phyloP scores from a whole-genome alignment of 2,888 invertebrate genomes.

The Drosophila mayaguana region DNA sequence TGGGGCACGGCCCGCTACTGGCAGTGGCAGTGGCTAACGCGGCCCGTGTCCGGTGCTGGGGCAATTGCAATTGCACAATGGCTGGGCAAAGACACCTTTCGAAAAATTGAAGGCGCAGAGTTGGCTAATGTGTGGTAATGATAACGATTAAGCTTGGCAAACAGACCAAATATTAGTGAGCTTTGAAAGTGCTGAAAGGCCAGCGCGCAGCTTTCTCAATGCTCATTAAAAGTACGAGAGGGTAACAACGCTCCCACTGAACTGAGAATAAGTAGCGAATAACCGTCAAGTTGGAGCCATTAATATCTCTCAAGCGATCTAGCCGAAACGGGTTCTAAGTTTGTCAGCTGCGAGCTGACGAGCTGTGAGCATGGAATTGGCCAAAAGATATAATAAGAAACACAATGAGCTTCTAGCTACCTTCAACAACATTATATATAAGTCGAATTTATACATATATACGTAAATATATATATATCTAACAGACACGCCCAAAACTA shows the following conservation, averaged over 20 bases:
- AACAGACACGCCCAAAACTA: constrained; percentile 60
- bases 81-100: constrained; percentile 69
- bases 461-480: constrained; percentile 4
- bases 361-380: constrained; percentile 51
- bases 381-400: constrained; percentile 60
- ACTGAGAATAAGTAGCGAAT: constrained; percentile 11
- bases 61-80: constrained; percentile 56
- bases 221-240: constrained; percentile 32
- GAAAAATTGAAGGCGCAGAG: constrained; percentile 59
- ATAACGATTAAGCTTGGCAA: constrained; percentile 72
- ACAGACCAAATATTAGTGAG: constrained; percentile 46
- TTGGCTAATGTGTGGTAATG: constrained; percentile 70
- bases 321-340: constrained; percentile 54
- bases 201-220: constrained; percentile 37
- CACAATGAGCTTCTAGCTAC: constrained; percentile 48
- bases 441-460: neutral
- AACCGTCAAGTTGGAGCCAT: constrained; percentile 30
- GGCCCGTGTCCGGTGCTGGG: constrained; percentile 18
- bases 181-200: constrained; percentile 23
- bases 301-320: constrained; percentile 54
- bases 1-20: constrained; percentile 38
- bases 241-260: constrained; percentile 3
- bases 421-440: constrained; percentile 19
- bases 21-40: constrained; percentile 11
- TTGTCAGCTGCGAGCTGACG: constrained; percentile 4